A percentile compares a stretch with the other conserved stretches of the same genome.
phyloP scores from a whole-genome alignment of 2,888 invertebrate genomes.

The Synanthedon tipuliformis region DNA sequence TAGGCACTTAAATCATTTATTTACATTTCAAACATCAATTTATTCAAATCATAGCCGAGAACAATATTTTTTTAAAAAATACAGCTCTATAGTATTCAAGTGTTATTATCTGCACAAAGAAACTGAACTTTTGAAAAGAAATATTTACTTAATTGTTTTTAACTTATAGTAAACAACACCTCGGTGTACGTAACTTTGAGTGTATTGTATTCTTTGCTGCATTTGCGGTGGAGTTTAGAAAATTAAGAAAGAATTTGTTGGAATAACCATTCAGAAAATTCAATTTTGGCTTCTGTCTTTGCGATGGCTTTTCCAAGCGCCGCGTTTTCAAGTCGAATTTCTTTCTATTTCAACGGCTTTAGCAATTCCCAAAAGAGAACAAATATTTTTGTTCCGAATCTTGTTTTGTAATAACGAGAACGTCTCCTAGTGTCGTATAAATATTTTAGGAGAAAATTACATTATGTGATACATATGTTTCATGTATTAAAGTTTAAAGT shows the following conservation, averaged over 20 bases:
- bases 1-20: too few species aligned
- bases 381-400: background rate
- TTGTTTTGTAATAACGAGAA: background rate
- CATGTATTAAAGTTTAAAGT: too few species aligned
- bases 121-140: too few species aligned
- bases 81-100: too few species aligned
- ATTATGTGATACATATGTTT: too few species aligned
- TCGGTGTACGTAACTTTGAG: background rate
- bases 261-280: background rate
- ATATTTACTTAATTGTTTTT: too few species aligned
- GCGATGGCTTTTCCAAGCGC: background rate
- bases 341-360: background rate
- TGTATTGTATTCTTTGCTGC: background rate
- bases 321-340: background rate
- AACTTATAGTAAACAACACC: too few species aligned
- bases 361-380: background rate
- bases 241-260: background rate
- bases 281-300: background rate
- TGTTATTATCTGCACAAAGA: too few species aligned
- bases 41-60: too few species aligned
- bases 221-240: background rate
- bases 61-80: too few species aligned
- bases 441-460: too few species aligned
- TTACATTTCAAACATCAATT: too few species aligned
- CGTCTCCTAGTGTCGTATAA: background rate